Base-by-base conservation (phyloP, 2,113 vertebrate genomes). In the Oxyura jamaicensis region DNA sequence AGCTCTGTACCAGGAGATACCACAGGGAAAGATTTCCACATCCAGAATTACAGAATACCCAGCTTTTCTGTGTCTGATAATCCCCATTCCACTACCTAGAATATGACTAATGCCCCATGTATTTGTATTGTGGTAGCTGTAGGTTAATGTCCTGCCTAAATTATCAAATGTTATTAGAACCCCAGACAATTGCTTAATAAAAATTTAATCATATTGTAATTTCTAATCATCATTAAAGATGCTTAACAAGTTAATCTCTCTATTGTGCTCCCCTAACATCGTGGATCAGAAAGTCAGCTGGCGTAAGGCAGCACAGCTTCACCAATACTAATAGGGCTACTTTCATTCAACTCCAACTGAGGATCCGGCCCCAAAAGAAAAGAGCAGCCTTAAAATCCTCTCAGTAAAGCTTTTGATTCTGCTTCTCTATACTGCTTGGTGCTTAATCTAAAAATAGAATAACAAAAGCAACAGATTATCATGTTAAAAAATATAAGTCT, bases 151-250 rank as follows among this genome's bases (percentile, higher is more conserved):
- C 93, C 92, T 95, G 88, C 91, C 83, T 93, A 87, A 96, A 96
- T 96, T 93, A 95, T 58, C 88, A 76, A 88, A 91, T 96, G 90
- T 83, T 94, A 95, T 96, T 94, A 96, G 92, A 96, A 94, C 95
- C 94, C 91, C 72, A 95, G 96, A 97, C 94, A 96, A 95, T 95
- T 94, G 93, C 96, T 96, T 96, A 97, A 96, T 97, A 97, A 96
- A 97, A 96, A 91, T 86, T 96, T 95, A 97, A 96, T 97, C 90
- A 95, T 96, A 96, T 89, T 96, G 86, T 95, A 95, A 96, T 96
- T 96, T 96, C 90, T 95, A 93, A 96, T 97, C 95, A 96, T 95
- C 91, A 82, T 90, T 97, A 90, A 94, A 96, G 93, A 90, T 56
- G 88, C 69, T 92, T 96, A 95, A 97, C 85, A 96, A 95, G 90